Conservation (phyloP, 2,797 vertebrate genomes). For the Tarsius wallacei region DNA sequence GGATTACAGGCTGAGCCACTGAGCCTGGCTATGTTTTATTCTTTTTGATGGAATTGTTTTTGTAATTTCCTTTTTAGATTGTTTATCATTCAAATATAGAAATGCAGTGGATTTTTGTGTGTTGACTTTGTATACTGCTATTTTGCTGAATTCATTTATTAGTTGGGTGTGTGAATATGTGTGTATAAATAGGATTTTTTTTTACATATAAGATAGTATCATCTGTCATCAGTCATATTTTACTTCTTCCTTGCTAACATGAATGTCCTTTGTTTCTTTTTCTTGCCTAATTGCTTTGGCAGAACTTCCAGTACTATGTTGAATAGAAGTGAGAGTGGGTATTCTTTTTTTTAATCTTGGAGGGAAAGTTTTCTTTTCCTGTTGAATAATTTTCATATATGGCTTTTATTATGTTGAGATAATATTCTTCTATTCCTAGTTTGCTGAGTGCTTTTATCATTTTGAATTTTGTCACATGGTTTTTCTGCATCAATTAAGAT, state of each 20-base stretch:
- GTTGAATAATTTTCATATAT: background rate
- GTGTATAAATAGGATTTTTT: background rate
- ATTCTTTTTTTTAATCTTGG: background rate
- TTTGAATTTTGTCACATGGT: background rate
- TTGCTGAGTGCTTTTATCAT: background rate
- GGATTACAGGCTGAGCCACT: no score
- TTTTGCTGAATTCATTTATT: background rate
- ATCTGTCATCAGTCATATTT: background rate
- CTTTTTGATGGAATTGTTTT: background rate
- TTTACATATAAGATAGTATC: background rate
- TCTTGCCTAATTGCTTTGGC: background rate
- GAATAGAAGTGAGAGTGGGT: background rate
- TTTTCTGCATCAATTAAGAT: background rate
- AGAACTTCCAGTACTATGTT: background rate
- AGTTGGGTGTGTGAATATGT: background rate
- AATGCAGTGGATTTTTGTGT: background rate
- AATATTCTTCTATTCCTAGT: background rate
- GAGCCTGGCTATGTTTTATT: no score
- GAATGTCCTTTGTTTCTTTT: no score
- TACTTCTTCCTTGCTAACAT: background rate
- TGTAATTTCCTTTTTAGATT: no score
- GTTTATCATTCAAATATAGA: background rate
- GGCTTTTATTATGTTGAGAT: background rate
- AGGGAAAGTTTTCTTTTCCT: background rate
- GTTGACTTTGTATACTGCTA: background rate